Conservation (phyloP, 2,797 vertebrate genomes). For the Sebastes iracundus region DNA sequence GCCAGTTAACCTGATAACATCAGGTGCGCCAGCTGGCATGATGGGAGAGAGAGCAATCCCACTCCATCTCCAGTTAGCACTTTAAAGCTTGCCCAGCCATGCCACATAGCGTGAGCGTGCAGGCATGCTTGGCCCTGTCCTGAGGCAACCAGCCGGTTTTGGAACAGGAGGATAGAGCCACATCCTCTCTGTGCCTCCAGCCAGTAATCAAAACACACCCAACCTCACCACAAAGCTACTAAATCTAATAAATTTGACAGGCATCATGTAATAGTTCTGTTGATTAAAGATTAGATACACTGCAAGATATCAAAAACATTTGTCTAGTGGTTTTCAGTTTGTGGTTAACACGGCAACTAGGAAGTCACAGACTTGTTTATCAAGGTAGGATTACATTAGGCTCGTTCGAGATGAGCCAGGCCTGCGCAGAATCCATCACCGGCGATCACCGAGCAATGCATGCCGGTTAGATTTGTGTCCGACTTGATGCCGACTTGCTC, state of each 20-base stretch:
- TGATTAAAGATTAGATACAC: not conserved
- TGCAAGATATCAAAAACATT: not conserved
- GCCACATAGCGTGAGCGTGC: slow-evolving; percentile 2
- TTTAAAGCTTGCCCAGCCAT: slow-evolving; percentile 13
- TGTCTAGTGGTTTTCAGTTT: not conserved
- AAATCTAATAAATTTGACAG: not conserved
- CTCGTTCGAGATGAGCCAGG: too few relatives aligned
- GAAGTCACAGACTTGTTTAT: not conserved
- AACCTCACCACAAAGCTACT: slow-evolving; percentile 1
- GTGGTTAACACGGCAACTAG: not conserved
- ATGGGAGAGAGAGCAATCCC: slow-evolving; percentile 6
- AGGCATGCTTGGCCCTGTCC: slow-evolving; percentile 22
- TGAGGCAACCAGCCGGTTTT: slow-evolving; percentile 17
- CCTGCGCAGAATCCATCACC: too few relatives aligned
- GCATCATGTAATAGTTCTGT: not conserved
- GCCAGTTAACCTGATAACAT: slow-evolving; percentile 28
- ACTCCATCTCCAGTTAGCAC: slow-evolving; percentile 16
- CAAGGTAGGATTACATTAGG: not conserved
- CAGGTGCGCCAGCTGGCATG: slow-evolving; percentile 24
- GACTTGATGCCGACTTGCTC: too few relatives aligned
- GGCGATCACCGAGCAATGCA: too few relatives aligned
- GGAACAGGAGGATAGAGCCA: slow-evolving; percentile 18
- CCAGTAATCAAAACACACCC: slow-evolving; percentile 16
- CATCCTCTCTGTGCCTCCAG: slow-evolving; percentile 10
- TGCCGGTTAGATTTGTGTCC: too few relatives aligned